Evolutionary conservation across 2,888 invertebrate species (phyloP).

Genomic region (Baccha elongata): DNA sequence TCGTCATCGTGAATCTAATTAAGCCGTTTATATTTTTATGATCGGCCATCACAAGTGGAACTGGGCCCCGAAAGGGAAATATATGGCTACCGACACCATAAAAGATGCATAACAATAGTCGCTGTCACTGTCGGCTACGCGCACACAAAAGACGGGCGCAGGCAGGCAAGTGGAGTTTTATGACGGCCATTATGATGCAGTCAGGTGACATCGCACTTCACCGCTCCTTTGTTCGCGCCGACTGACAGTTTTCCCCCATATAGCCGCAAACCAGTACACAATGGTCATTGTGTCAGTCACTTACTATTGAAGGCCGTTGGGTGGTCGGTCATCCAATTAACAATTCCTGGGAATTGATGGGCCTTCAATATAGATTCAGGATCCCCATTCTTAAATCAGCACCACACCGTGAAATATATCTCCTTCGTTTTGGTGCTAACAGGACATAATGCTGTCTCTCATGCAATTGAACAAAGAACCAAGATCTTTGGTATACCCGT

Average conservation of each 20-base stretch:
- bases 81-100: conserved; percentile 53
- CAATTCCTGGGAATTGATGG: conserved; percentile 47
- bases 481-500: conserved; percentile 41
- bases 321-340: conserved; percentile 63
- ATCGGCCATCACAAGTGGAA: conserved; percentile 69
- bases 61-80: conserved; percentile 38
- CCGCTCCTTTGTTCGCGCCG: conserved; percentile 64
- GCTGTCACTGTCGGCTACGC: conserved; percentile 27
- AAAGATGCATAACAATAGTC: conserved; percentile 56
- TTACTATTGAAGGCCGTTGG: conserved; percentile 56
- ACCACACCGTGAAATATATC: conserved; percentile 8
- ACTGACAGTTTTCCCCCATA: conserved; percentile 36
- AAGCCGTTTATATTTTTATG: conserved; percentile 73
- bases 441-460: conserved; percentile 15
- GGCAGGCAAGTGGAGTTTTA: conserved; percentile 63
- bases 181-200: conserved; percentile 68
- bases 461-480: conserved; percentile 39
- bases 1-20: conserved; percentile 72
- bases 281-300: conserved; percentile 59
- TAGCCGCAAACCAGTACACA: conserved; percentile 25
- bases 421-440: conserved; percentile 23
- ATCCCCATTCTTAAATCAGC: background rate
- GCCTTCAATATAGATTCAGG: conserved; percentile 47
- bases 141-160: conserved; percentile 33
- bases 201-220: conserved; percentile 71